Evolutionary conservation across 2,113 vertebrate species (phyloP).

Genomic region (Hemibagrus wyckioides): DNA sequence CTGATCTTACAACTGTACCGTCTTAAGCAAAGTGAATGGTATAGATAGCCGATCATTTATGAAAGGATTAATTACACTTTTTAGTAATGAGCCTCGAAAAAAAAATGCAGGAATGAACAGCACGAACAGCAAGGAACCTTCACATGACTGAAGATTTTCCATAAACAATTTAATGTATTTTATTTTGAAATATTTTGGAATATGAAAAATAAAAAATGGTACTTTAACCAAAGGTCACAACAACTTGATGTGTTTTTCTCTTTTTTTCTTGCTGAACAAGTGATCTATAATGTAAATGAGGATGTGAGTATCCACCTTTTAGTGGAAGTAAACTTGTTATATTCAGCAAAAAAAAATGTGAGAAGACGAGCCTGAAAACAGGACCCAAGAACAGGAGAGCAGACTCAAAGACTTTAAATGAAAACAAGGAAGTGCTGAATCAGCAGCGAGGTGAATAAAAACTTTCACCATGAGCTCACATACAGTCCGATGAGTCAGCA

Average conservation of each 20-base stretch:
- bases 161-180: background rate
- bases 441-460: background rate
- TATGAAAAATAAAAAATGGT: background rate
- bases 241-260: background rate
- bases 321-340: background rate
- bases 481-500: background rate
- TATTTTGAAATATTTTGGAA: too few relatives aligned
- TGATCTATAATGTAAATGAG: background rate
- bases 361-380: conserved; percentile 11
- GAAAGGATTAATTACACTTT: too few relatives aligned
- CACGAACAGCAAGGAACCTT: background rate
- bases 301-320: background rate
- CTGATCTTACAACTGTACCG: background rate
- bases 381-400: conserved; percentile 12
- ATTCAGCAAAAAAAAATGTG: background rate
- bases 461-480: background rate
- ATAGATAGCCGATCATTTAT: background rate
- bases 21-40: background rate
- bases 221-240: background rate
- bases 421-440: background rate
- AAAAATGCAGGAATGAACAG: too few relatives aligned
- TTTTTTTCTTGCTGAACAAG: background rate
- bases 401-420: background rate
- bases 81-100: too few relatives aligned
- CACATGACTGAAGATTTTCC: background rate